A percentile compares a stretch with the other conserved stretches of the same genome.
Evolutionary conservation across 2,888 invertebrate species (phyloP).

Genomic region (Cheilosia pagana): DNA sequence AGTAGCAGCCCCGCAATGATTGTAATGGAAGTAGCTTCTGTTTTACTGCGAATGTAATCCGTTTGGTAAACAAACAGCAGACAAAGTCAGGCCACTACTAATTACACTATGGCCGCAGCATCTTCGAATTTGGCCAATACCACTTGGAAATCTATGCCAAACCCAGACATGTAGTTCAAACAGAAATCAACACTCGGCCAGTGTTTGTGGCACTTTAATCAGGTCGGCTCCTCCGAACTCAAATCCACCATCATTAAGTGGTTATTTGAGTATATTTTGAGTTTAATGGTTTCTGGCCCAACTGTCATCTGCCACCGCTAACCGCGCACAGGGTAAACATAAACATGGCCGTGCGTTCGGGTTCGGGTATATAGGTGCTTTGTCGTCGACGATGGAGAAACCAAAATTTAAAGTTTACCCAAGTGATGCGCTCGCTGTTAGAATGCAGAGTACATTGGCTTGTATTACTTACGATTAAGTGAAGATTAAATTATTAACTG

Average conservation of each 20-base stretch:
- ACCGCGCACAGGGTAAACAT: slow-evolving; percentile 53
- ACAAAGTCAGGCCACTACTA: slow-evolving; percentile 58
- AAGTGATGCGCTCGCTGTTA: slow-evolving; percentile 37
- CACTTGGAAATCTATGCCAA: slow-evolving; percentile 40
- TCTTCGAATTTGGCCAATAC: slow-evolving; percentile 49
- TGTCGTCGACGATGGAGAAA: slow-evolving; percentile 34
- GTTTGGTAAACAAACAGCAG: slow-evolving; percentile 47
- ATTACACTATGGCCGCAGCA: slow-evolving; percentile 36
- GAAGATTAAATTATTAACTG: slow-evolving; percentile 59
- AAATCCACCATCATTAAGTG: slow-evolving; percentile 66
- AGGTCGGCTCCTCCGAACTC: slow-evolving; percentile 42
- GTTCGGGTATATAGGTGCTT: slow-evolving; percentile 36
- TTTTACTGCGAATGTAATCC: slow-evolving; percentile 60
- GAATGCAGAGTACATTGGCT: slow-evolving; percentile 39
- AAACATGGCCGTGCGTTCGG: slow-evolving; percentile 10
- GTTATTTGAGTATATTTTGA: slow-evolving; percentile 60
- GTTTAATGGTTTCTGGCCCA: slow-evolving; percentile 59
- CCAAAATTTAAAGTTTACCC: slow-evolving; percentile 47
- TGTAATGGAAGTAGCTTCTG: slow-evolving; percentile 56
- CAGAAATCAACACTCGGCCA: slow-evolving; percentile 4
- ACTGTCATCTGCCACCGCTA: slow-evolving; percentile 24
- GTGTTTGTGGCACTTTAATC: slow-evolving; percentile 46
- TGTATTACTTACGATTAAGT: slow-evolving; percentile 59
- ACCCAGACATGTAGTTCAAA: slow-evolving; percentile 26
- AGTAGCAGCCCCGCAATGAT: slow-evolving; percentile 12